These are phyloP conservation scores for Gobius niger DNA, from an alignment of 2,113 vertebrate species.

Conservation along the genomic window DNA sequence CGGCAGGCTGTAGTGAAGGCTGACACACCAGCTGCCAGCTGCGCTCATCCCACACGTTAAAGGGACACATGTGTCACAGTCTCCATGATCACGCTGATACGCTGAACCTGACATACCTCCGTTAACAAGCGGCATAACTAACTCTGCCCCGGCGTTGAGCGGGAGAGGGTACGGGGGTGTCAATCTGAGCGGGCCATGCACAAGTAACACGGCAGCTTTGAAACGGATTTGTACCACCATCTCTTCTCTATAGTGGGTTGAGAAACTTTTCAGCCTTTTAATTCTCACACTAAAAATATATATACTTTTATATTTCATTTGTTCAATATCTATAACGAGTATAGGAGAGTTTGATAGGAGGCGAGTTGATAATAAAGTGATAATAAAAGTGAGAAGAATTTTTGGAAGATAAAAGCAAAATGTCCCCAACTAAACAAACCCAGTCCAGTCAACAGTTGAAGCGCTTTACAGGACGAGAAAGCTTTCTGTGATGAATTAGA, in stretches of 20 bases:
- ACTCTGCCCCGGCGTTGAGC: slow-evolving; percentile 32
- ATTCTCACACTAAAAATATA: no score
- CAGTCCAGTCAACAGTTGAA: no score
- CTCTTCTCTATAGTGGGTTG: not conserved
- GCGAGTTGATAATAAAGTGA: no score
- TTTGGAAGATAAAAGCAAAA: no score
- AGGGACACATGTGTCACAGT: slow-evolving; percentile 68
- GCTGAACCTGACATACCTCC: slow-evolving; percentile 62
- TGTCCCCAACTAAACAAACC: no score
- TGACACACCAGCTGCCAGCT: slow-evolving; percentile 67
- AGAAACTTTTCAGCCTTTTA: no score
- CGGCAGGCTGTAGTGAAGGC: slow-evolving; percentile 58
- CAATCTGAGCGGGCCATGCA: not conserved
- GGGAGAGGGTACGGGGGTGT: slow-evolving; percentile 33
- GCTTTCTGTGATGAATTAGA: no score
- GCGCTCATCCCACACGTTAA: slow-evolving; percentile 64
- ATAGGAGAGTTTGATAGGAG: no score
- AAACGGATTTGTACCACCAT: not conserved
- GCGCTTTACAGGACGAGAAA: no score
- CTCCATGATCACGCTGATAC: slow-evolving; percentile 62
- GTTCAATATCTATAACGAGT: no score
- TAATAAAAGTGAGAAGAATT: no score
- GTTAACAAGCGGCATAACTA: slow-evolving; percentile 67
- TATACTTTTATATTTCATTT: no score
- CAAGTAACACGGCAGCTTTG: not conserved